Evolutionary conservation across 2,113 vertebrate genomes (phyloP), one percentile per base, ranked within the genome.

Genomic region (Phocoena phocoena): DNA sequence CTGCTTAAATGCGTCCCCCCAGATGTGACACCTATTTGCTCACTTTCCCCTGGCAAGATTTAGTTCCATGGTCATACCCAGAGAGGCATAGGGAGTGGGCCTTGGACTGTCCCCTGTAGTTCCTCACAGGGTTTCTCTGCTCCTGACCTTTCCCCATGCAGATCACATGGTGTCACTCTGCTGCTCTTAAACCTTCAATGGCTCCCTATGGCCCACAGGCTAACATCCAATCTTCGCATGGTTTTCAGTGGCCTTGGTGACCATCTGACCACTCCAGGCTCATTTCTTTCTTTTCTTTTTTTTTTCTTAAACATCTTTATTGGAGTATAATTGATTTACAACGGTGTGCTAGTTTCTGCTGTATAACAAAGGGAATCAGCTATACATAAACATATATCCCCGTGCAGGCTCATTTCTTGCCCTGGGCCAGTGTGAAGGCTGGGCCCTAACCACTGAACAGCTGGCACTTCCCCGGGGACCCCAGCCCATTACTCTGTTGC

Each of bases 391-490:
- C 50, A 18, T 53, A 53, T 53, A 53, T 18, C 53, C 53, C 53
- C 53, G 5, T 73, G 58, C 4, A 31, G 62, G 15, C 17, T 68
- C 70, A 6, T 10, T 33, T 77, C 77, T 47, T 36, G 12, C 74
- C 20, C 3, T 12, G 55, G 58, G 50, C 33, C 50, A 6, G 23
- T 1, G 11, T 53, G 41, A 74, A 23, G 6, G 6, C 33, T 20
- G 5, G 26, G 33, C 74, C 41, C 23, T 9, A n/a, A 31, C 41
- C 25, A 62, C 55, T 1, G 20, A 81, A 26, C 17, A 12, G 13
- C 18, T 18, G 17, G 28, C 11, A 1, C 38, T 20, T 53, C 26
- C 44, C 41, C 0, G 0, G 85, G 21, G 6, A 68, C 12, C 21
- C 26, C 6, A 15, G 9, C 25, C 53, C 77, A 21, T 44, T 33